Base-by-base conservation (phyloP, 2,113 vertebrate species). In the Arothron firmamentum region DNA sequence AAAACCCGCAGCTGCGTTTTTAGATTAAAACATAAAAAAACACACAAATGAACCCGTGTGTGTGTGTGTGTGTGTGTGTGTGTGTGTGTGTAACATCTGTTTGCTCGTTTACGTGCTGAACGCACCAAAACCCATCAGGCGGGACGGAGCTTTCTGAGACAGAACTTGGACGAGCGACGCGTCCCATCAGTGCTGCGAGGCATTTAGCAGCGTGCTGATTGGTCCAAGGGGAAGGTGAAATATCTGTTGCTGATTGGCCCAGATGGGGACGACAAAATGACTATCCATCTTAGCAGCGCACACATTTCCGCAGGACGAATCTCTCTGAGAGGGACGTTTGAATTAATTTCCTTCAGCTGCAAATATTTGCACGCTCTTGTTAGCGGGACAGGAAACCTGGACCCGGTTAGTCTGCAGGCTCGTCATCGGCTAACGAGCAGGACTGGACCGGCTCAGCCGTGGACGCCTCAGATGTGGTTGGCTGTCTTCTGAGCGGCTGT, bases 61-160 rank as follows among this genome's bases (percentile, higher is more conserved):
- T 28, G 28, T 28, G 28, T 28, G 28, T 28, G 28, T 28, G 28
- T 28, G 28, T 28, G 28, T 28, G 28, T 28, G 28, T 28, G 28
- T 28, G 28, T 28, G 34, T 38, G 34, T 31, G 61, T 7, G 42
- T 67, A 56, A 67, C 82, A 85, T 83, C 81, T 81, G 83, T 69
- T 77, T 71, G 70, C 73, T 81, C 80, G 56, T 85, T 81, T 79
- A 63, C 16, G 57, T 75, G 77, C 82, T 67, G 61, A 65, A 77
- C 73, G 45, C 53, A 59, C 43, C 43, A 45, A 45, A 45, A 60
- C 77, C 59, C 77, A 79, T 81, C 69, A 69, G 69, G 58, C 56
- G 54, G 72, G 72, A 82, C 64, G 68, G 77, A 82, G 82, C 56
- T 67, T 56, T 65, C 74, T 74, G 61, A 57, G 63, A 74, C 74